Conservation (phyloP, 1,140 invertebrate genomes). For the Zaprionus camerounensis region DNA sequence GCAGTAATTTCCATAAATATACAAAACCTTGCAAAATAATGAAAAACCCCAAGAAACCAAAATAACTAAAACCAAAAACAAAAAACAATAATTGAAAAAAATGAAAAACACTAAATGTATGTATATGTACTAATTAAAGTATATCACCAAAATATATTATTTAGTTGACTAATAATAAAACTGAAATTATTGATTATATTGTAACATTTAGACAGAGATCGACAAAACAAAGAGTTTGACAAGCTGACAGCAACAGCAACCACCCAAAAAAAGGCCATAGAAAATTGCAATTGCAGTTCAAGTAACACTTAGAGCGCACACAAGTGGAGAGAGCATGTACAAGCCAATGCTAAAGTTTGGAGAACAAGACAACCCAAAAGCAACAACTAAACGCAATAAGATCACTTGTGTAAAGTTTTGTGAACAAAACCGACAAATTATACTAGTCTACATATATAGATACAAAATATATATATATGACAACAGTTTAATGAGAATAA, state of each 20-base stretch:
- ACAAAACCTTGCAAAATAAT: constrained; percentile 62
- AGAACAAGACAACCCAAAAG: constrained; percentile 33
- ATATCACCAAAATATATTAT: constrained; percentile 74
- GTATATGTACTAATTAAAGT: constrained; percentile 76
- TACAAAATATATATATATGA: constrained; percentile 64
- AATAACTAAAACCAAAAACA: constrained; percentile 17
- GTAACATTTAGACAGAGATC: constrained; percentile 20
- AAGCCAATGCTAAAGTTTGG: constrained; percentile 32
- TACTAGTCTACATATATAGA: constrained; percentile 46
- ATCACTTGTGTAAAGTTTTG: constrained; percentile 69
- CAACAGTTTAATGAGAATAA: constrained; percentile 78
- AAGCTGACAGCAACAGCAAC: not conserved
- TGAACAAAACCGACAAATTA: constrained; percentile 60
- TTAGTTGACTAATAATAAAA: constrained; percentile 73
- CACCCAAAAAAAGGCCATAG: constrained; percentile 34
- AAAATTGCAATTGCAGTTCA: constrained; percentile 30
- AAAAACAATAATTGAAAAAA: constrained; percentile 19
- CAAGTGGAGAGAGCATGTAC: constrained; percentile 36
- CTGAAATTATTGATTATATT: constrained; percentile 50
- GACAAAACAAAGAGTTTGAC: not conserved
- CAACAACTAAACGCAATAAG: constrained; percentile 51
- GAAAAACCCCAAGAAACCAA: constrained; percentile 35
- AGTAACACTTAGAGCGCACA: constrained; percentile 33
- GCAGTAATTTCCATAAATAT: constrained; percentile 47
- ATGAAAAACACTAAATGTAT: constrained; percentile 38